These are phyloP conservation scores for Andrena trimmerana DNA, from an alignment of 2,888 invertebrate species.

Conservation along the genomic window DNA sequence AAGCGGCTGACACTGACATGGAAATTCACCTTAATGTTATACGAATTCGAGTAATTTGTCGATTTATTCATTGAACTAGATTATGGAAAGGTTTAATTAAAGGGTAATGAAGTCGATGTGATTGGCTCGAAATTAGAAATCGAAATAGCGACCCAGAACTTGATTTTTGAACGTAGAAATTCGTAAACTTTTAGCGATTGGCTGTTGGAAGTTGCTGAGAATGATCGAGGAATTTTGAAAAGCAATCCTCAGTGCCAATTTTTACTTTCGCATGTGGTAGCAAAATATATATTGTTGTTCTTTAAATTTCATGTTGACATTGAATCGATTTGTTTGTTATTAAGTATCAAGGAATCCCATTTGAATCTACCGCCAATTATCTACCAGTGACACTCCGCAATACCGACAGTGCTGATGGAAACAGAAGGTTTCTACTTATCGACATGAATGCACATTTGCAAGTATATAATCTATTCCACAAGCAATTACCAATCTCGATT, in stretches of 20 bases:
- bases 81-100: no score
- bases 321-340: background rate
- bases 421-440: background rate
- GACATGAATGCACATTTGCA: background rate
- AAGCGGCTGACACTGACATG: no score
- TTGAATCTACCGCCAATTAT: conserved; percentile 5
- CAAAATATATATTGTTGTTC: background rate
- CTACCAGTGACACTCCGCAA: background rate
- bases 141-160: no score
- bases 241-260: background rate
- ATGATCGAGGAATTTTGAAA: background rate
- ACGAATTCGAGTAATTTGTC: no score
- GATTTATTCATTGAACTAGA: no score
- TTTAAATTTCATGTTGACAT: background rate
- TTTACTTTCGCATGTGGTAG: background rate
- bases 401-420: background rate
- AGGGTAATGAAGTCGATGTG: no score
- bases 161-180: no score
- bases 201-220: no score
- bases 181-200: no score
- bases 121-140: no score
- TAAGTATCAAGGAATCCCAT: background rate
- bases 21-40: no score
- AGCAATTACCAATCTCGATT: background rate
- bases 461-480: background rate